A percentile compares a stretch with the other conserved stretches of the same genome.
Evolutionary conservation across 2,888 invertebrate species (phyloP).

Genomic region (Sphaeridia pumilis): DNA sequence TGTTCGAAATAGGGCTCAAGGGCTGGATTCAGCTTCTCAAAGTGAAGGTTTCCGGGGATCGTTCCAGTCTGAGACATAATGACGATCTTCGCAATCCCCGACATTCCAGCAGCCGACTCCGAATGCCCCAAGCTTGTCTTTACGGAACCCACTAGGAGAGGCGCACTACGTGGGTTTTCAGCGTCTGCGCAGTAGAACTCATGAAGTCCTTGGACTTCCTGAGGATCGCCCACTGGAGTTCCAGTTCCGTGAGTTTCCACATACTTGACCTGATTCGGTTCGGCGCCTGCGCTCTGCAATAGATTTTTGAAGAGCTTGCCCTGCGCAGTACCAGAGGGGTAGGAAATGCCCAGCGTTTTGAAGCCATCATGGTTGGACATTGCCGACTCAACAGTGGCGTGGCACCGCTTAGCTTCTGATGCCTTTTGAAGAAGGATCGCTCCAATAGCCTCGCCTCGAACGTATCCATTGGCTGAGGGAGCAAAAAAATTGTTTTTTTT

Average conservation of each 20-base stretch:
- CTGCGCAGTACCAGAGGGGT: constrained; percentile 42
- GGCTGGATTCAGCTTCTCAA: neutral
- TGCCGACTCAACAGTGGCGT: constrained; percentile 43
- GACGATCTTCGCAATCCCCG: constrained; percentile 43
- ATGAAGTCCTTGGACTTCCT: constrained; percentile 45
- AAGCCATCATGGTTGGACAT: constrained; percentile 46
- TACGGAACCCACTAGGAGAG: constrained; percentile 46
- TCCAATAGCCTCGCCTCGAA: constrained; percentile 42
- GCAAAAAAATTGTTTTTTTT: no score
- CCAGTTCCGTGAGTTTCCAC: constrained; percentile 51
- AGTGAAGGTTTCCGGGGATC: constrained; percentile 47
- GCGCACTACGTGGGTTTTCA: constrained; percentile 35
- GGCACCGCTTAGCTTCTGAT: constrained; percentile 39
- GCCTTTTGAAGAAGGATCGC: constrained; percentile 41
- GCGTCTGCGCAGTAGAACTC: constrained; percentile 42
- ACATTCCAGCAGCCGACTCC: constrained; percentile 41
- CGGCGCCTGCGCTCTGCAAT: constrained; percentile 42
- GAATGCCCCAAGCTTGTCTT: constrained; percentile 50
- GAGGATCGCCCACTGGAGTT: constrained; percentile 47
- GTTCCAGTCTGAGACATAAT: constrained; percentile 44
- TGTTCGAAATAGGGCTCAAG: neutral
- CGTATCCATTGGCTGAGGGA: constrained; percentile 43
- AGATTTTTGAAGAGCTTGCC: constrained; percentile 43
- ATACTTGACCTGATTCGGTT: constrained; percentile 43
- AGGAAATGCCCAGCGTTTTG: constrained; percentile 38